Conservation (phyloP, 1,140 invertebrate species). For the Ericerus pela region DNA sequence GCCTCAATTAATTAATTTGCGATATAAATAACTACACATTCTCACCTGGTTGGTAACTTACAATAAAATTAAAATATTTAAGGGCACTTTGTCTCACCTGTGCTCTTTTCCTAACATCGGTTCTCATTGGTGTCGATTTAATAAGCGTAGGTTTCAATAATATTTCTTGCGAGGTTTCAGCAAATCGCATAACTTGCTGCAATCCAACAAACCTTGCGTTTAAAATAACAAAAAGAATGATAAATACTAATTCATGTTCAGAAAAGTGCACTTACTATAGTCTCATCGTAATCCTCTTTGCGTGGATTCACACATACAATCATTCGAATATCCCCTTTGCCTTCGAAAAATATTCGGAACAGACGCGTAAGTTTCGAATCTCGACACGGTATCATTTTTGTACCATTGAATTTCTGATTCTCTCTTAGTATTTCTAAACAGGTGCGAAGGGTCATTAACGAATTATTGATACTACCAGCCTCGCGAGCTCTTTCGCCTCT, state of each 20-base stretch:
- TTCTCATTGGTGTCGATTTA: too few species aligned
- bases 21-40: too few species aligned
- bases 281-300: too few species aligned
- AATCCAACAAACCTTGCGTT: too few species aligned
- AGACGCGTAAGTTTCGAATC: slow-evolving; percentile 91
- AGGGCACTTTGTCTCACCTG: too few species aligned
- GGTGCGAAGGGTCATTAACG: slow-evolving; percentile 61
- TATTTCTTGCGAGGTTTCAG: slow-evolving; percentile 87
- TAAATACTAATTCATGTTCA: too few species aligned
- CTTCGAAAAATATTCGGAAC: slow-evolving; percentile 97
- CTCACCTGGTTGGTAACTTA: too few species aligned
- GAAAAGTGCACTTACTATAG: too few species aligned
- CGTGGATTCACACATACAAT: slow-evolving; percentile 96
- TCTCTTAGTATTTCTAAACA: slow-evolving; percentile 85
- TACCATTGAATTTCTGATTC: slow-evolving; percentile 56
- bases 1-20: too few species aligned
- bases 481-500: slow-evolving; percentile 66
- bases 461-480: slow-evolving; percentile 79
- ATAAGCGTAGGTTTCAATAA: slow-evolving; percentile 53
- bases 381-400: slow-evolving; percentile 77
- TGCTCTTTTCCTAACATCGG: slow-evolving; percentile 51
- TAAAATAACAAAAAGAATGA: too few species aligned
- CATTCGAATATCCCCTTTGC: slow-evolving; percentile 89
- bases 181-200: slow-evolving; percentile 90
- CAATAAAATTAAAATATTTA: too few species aligned